Conservation (phyloP, 2,797 vertebrate genomes). For the Erpetoichthys calabaricus region DNA sequence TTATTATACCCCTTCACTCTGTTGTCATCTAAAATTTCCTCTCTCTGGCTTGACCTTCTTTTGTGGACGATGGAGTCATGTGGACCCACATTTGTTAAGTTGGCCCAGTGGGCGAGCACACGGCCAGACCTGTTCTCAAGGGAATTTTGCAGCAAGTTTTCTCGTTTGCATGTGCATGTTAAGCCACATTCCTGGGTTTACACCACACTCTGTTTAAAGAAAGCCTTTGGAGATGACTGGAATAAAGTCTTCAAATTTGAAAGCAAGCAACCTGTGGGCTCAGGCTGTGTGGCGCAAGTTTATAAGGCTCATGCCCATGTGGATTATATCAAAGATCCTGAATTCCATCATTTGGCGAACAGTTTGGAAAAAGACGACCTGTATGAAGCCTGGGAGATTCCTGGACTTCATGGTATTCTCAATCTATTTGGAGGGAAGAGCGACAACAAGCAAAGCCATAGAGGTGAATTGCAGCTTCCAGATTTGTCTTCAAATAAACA, state of each 20-base stretch:
- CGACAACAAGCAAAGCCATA: neutral
- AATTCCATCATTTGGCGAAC: slow-evolving; percentile 33
- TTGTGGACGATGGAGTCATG: slow-evolving; percentile 73
- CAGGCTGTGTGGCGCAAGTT: slow-evolving; percentile 83
- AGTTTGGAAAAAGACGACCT: slow-evolving; percentile 35
- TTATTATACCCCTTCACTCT: slow-evolving; percentile 62
- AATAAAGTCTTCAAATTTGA: slow-evolving; percentile 51
- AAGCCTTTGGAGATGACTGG: slow-evolving; percentile 75
- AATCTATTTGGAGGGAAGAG: slow-evolving; percentile 26
- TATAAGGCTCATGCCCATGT: slow-evolving; percentile 68
- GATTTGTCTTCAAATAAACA: slow-evolving; percentile 11
- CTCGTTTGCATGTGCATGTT: slow-evolving; percentile 69
- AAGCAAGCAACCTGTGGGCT: slow-evolving; percentile 71
- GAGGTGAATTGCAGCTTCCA: slow-evolving; percentile 14
- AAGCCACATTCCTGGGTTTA: slow-evolving; percentile 71
- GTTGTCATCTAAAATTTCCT: slow-evolving; percentile 39
- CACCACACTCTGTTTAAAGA: slow-evolving; percentile 57
- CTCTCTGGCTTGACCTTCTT: slow-evolving; percentile 61
- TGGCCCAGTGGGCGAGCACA: slow-evolving; percentile 93
- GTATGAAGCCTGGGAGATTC: slow-evolving; percentile 58
- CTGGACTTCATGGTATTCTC: slow-evolving; percentile 40
- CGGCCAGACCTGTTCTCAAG: slow-evolving; percentile 74
- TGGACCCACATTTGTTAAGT: slow-evolving; percentile 77
- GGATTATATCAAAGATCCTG: slow-evolving; percentile 36
- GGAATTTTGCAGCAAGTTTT: slow-evolving; percentile 73